Evolutionary conservation across 2,113 vertebrate genomes (phyloP).

Genomic region (Rhinoptilus africanus): DNA sequence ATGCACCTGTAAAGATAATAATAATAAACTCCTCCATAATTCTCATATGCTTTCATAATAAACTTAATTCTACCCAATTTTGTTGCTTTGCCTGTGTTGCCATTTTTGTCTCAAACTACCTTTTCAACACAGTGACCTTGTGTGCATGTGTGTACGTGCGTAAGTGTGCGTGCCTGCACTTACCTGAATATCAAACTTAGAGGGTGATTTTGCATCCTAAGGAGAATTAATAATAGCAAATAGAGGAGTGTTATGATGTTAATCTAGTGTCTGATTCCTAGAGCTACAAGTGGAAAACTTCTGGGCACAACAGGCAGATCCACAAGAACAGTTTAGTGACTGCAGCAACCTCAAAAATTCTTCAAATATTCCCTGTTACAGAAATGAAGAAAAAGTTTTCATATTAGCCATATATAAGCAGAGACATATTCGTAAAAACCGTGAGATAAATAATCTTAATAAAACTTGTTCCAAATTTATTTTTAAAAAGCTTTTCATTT

Average conservation of each 20-base stretch:
- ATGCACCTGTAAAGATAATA: background rate
- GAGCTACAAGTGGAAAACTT: background rate
- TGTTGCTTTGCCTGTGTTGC: background rate
- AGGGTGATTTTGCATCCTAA: background rate
- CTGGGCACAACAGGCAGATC: background rate
- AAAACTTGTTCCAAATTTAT: background rate
- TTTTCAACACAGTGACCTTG: background rate
- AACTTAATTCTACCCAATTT: background rate
- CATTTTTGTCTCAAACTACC: background rate
- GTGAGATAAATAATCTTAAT: background rate
- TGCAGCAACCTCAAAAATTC: background rate
- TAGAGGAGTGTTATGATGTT: background rate
- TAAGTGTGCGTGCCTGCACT: background rate
- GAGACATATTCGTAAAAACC: background rate
- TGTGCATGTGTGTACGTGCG: too few relatives aligned
- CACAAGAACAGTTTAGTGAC: background rate
- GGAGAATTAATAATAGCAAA: background rate
- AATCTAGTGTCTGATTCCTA: background rate
- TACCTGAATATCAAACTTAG: background rate
- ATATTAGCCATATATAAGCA: background rate
- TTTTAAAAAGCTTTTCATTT: background rate
- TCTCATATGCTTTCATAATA: background rate
- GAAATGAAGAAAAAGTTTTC: background rate
- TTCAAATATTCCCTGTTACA: background rate
- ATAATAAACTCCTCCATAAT: background rate